Conservation (phyloP, 2,113 vertebrate genomes). For the Motacilla tschutschensis region DNA sequence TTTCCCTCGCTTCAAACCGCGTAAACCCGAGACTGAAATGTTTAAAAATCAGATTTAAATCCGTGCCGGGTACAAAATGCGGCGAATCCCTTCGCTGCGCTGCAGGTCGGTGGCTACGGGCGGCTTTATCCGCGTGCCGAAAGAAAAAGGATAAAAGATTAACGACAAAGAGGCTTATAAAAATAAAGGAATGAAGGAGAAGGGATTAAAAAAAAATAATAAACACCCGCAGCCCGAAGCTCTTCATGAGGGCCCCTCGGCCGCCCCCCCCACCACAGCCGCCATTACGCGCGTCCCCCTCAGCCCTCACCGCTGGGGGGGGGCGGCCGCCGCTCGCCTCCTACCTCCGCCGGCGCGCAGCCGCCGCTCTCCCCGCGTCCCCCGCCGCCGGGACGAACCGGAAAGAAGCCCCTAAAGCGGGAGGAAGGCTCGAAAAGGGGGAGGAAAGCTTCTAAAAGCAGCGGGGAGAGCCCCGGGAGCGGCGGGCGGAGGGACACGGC, state of each 20-base stretch:
- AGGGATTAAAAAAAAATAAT: accelerated
- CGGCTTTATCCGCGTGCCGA: background rate
- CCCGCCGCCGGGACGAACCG: too few relatives aligned
- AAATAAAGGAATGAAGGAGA: accelerated
- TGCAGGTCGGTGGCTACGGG: background rate
- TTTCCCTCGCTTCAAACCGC: background rate
- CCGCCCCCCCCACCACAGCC: background rate
- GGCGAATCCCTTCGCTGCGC: background rate
- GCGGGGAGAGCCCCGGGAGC: background rate
- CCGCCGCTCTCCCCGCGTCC: background rate
- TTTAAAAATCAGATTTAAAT: background rate
- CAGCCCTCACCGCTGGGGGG: background rate
- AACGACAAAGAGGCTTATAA: accelerated
- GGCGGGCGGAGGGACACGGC: background rate
- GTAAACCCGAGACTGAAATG: accelerated
- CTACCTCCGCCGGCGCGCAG: background rate
- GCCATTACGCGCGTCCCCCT: slow-evolving; percentile 6
- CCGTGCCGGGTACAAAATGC: background rate
- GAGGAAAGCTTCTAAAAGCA: background rate
- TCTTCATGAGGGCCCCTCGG: background rate
- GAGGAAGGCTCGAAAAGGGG: background rate
- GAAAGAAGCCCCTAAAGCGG: background rate
- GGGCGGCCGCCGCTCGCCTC: background rate
- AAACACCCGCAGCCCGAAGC: background rate
- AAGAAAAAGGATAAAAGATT: background rate